Evolutionary conservation across 37 sponge, comb jelly and placozoan genomes (phyloP).

Genomic region (Beroe ovata): DNA sequence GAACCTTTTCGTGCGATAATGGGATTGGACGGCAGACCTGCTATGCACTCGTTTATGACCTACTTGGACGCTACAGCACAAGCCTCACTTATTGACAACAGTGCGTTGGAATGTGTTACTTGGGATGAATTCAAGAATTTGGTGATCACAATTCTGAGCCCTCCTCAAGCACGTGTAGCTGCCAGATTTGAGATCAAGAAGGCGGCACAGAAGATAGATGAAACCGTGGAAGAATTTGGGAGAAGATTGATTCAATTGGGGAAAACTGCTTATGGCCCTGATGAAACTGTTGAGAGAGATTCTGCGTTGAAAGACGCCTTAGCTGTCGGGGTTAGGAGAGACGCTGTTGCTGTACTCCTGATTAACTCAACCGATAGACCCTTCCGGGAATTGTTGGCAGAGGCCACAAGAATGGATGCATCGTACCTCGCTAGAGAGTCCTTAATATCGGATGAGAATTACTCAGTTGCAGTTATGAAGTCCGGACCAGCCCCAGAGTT

Average conservation of each 20-base stretch:
- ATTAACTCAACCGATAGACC: not conserved
- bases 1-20: not conserved
- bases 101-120: not conserved
- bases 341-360: not conserved
- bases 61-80: slow-evolving; percentile 20
- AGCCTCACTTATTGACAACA: not conserved
- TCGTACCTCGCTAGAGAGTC: not conserved
- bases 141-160: slow-evolving; percentile 1
- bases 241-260: not conserved
- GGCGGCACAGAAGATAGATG: not conserved
- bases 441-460: not conserved
- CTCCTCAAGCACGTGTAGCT: not conserved
- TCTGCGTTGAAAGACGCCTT: slow-evolving; percentile 26
- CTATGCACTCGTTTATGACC: slow-evolving; percentile 1
- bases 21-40: not conserved
- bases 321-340: not conserved
- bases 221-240: slow-evolving; percentile 13
- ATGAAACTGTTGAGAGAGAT: not conserved
- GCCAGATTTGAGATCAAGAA: slow-evolving; percentile 23
- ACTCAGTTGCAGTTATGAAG: slow-evolving; percentile 14
- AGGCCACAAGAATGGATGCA: slow-evolving; percentile 9
- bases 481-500: not conserved
- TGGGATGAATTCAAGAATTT: slow-evolving; percentile 21
- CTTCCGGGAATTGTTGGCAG: slow-evolving; percentile 10
- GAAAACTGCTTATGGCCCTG: not conserved